phyloP scores from a whole-genome alignment of 2,888 invertebrate genomes.

The Parelbella ahira region DNA sequence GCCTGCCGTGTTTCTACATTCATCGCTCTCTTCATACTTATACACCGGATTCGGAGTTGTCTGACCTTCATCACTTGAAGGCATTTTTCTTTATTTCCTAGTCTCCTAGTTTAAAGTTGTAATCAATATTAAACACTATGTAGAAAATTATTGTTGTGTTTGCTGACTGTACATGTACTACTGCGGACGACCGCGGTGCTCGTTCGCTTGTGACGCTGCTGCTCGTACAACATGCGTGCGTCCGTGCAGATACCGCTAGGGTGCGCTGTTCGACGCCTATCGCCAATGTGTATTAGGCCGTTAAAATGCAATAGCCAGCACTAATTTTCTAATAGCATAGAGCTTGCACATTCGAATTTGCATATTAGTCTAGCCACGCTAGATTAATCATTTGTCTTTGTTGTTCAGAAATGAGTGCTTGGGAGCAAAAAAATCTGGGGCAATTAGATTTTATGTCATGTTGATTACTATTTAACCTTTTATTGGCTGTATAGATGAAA shows the following conservation, averaged over 20 bases:
- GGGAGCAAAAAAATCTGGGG: background rate
- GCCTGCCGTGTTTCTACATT: no score
- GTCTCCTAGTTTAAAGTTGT: no score
- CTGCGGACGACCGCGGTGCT: slow-evolving; percentile 37
- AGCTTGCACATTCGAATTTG: slow-evolving; percentile 20
- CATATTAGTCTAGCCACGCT: slow-evolving; percentile 20
- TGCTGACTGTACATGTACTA: background rate
- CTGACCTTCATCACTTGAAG: no score
- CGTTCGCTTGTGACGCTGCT: slow-evolving; percentile 46
- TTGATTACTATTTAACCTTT: no score
- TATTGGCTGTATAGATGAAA: no score
- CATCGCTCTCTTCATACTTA: no score
- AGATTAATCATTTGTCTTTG: slow-evolving; percentile 10
- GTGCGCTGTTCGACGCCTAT: slow-evolving; percentile 38
- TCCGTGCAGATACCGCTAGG: slow-evolving; percentile 47
- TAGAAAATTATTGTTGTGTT: no score
- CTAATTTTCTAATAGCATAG: slow-evolving; percentile 21
- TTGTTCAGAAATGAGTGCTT: background rate
- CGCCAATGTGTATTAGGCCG: slow-evolving; percentile 33
- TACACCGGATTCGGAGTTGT: no score
- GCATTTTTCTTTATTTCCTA: no score
- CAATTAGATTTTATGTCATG: no score
- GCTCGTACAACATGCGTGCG: slow-evolving; percentile 39
- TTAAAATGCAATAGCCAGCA: slow-evolving; percentile 27
- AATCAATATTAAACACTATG: no score